A percentile compares a stretch with the other conserved stretches of the same genome.
Conservation (phyloP, 2,888 invertebrate species). For the Synergus gifuensis region DNA sequence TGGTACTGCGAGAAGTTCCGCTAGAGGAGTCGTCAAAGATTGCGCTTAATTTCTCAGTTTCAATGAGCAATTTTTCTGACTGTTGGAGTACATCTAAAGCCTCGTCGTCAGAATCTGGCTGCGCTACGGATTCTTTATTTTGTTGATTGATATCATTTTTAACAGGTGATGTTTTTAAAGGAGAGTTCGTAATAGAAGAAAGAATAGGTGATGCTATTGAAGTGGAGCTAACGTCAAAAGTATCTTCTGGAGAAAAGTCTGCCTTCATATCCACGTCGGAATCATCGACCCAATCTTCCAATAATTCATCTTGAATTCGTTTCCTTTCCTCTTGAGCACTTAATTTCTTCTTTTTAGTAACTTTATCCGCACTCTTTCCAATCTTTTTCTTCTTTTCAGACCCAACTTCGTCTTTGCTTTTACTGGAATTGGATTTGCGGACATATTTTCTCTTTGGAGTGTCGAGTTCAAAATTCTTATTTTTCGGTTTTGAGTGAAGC, state of each 20-base stretch:
- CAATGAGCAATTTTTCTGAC: slow-evolving; percentile 69
- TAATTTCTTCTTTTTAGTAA: slow-evolving; percentile 79
- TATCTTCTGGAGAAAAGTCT: slow-evolving; percentile 51
- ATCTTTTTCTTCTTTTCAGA: slow-evolving; percentile 70
- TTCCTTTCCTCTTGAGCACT: slow-evolving; percentile 78
- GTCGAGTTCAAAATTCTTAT: slow-evolving; percentile 54
- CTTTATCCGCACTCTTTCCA: slow-evolving; percentile 68
- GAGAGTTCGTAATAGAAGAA: neutral
- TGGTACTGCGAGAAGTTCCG: slow-evolving; percentile 4
- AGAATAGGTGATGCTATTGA: neutral
- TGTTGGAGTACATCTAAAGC: slow-evolving; percentile 65
- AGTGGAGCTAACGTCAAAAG: slow-evolving; percentile 3
- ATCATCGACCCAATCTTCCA: slow-evolving; percentile 89
- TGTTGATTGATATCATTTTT: slow-evolving; percentile 57
- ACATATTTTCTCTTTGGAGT: slow-evolving; percentile 76
- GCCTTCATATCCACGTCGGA: slow-evolving; percentile 76
- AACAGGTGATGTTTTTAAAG: slow-evolving; percentile 1
- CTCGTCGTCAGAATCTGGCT: slow-evolving; percentile 52
- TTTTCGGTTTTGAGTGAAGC: slow-evolving; percentile 61
- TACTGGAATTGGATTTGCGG: slow-evolving; percentile 66
- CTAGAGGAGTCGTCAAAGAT: slow-evolving; percentile 7
- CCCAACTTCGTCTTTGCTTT: slow-evolving; percentile 72
- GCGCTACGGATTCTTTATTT: slow-evolving; percentile 54
- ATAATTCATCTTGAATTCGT: slow-evolving; percentile 82
- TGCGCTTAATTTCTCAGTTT: slow-evolving; percentile 67